Percentiles rank a stretch among this genome's conserved stretches.
Evolutionary conservation across 2,797 vertebrate genomes (phyloP).

Genomic region (Danio aesculapii): DNA sequence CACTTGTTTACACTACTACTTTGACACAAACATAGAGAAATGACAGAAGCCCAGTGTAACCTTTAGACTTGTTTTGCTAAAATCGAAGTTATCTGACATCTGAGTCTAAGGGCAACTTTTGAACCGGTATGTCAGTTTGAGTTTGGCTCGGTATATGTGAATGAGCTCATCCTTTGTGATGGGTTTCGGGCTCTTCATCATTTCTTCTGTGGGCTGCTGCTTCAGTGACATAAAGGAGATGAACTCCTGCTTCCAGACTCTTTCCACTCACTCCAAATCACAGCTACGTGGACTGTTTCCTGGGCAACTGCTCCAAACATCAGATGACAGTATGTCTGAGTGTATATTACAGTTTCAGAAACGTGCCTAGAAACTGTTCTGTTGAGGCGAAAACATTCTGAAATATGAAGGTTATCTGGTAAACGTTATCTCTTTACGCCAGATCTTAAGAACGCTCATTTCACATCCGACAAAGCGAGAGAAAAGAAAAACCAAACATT

Average conservation of each 20-base stretch:
- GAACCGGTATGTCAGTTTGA: not conserved
- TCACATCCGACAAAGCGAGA: constrained; percentile 9
- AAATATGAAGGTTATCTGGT: constrained; percentile 52
- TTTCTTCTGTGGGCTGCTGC: constrained; percentile 17
- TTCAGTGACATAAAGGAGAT: constrained; percentile 50
- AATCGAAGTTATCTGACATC: not conserved
- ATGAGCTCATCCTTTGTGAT: constrained; percentile 36
- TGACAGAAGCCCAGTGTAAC: not conserved
- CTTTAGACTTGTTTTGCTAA: not conserved
- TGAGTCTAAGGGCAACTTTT: constrained; percentile 15
- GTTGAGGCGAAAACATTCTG: constrained; percentile 61
- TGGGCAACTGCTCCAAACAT: constrained; percentile 63
- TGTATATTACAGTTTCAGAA: constrained; percentile 60
- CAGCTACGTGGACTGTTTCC: constrained; percentile 64
- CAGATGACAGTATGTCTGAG: constrained; percentile 58
- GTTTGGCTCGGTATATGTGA: constrained; percentile 24
- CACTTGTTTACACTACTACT: not conserved
- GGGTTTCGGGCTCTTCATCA: constrained; percentile 26
- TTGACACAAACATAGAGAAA: not conserved
- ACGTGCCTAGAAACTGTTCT: constrained; percentile 68
- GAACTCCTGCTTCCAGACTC: constrained; percentile 56
- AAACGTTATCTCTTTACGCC: constrained; percentile 47
- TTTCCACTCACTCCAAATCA: constrained; percentile 33
- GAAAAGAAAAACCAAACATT: constrained; percentile 31
- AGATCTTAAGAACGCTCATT: constrained; percentile 26